These are phyloP conservation scores for Phymatocera aterrima DNA, from an alignment of 2,888 invertebrate species.

Conservation along the genomic window DNA sequence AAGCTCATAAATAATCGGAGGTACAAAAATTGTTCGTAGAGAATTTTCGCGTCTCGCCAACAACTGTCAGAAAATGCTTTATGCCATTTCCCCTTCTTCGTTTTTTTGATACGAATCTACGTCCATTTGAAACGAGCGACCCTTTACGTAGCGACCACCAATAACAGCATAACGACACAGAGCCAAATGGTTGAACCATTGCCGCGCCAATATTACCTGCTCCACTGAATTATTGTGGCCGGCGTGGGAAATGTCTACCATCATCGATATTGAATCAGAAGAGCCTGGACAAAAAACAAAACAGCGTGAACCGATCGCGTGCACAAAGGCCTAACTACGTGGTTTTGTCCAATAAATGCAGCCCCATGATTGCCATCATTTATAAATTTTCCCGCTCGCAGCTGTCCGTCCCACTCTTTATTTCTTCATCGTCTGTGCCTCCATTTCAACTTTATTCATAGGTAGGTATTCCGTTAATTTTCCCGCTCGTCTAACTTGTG, in stretches of 20 bases:
- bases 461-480: neutral
- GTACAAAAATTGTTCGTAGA: conserved; percentile 31
- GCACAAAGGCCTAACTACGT: conserved; percentile 60
- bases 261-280: conserved; percentile 41
- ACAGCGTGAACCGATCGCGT: conserved; percentile 60
- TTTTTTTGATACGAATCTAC: conserved; percentile 39
- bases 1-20: conserved; percentile 38
- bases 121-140: conserved; percentile 39
- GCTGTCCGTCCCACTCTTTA: neutral
- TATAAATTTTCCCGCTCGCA: neutral
- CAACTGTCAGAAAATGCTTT: conserved; percentile 41
- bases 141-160: conserved; percentile 59
- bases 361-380: conserved; percentile 47
- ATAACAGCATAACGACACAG: conserved; percentile 66
- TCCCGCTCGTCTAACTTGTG: neutral
- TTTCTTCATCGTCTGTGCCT: neutral
- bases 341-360: conserved; percentile 62
- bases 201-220: conserved; percentile 68
- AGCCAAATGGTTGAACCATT: conserved; percentile 66
- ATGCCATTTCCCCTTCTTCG: neutral
- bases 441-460: neutral
- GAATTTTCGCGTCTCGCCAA: conserved; percentile 37
- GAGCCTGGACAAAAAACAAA: conserved; percentile 49
- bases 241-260: conserved; percentile 65
- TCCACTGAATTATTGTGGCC: conserved; percentile 69